A percentile compares a stretch with the other conserved stretches of the same genome.
Evolutionary conservation across 2,888 invertebrate genomes (phyloP).

Genomic region (Drosophila colorata): DNA sequence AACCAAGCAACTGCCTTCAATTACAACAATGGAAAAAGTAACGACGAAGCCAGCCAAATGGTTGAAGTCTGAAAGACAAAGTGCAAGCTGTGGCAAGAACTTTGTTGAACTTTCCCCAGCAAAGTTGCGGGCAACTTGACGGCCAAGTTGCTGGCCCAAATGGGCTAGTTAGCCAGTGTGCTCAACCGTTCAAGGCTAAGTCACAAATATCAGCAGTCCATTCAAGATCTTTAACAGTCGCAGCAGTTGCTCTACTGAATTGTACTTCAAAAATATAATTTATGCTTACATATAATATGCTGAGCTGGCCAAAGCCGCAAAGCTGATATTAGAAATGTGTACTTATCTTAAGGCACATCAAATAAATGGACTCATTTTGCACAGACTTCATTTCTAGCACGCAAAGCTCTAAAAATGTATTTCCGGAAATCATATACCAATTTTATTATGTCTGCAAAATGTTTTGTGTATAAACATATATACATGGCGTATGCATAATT

Average conservation of each 20-base stretch:
- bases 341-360: not conserved
- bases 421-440: constrained; percentile 10
- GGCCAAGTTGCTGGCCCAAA: constrained; percentile 15
- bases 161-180: not conserved
- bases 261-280: not conserved
- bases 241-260: constrained; percentile 8
- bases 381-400: constrained; percentile 6
- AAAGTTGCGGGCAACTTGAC: constrained; percentile 19
- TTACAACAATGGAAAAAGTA: constrained; percentile 48
- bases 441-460: constrained; percentile 31
- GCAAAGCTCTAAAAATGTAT: not conserved
- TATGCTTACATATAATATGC: not conserved
- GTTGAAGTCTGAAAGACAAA: constrained; percentile 25
- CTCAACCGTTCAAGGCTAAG: constrained; percentile 13
- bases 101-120: constrained; percentile 44
- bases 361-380: constrained; percentile 7
- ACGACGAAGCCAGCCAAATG: constrained; percentile 27
- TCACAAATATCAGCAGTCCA: constrained; percentile 3
- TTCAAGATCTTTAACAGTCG: constrained; percentile 5
- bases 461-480: constrained; percentile 11
- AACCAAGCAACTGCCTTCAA: constrained; percentile 48
- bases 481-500: constrained; percentile 45
- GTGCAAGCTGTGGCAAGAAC: constrained; percentile 42
- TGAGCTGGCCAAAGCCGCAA: constrained; percentile 1
- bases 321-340: constrained; percentile 1